phyloP scores from a whole-genome alignment of 2,888 invertebrate species.

The Orthosia gothica region DNA sequence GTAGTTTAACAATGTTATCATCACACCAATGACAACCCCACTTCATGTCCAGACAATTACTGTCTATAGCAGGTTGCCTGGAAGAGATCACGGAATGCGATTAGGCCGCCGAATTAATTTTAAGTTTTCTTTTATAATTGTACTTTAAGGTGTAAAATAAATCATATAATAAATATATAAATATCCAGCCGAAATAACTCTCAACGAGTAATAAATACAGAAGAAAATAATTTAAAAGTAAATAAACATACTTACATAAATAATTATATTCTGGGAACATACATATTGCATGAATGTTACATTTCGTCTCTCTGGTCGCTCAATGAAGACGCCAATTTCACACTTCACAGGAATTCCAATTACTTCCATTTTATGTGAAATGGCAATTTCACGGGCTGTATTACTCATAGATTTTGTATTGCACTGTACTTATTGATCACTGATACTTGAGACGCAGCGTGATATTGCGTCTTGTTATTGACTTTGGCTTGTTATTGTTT shows the following conservation, averaged over 20 bases:
- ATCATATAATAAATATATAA: too few relatives aligned
- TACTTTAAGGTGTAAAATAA: too few relatives aligned
- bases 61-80: too few relatives aligned
- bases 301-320: conserved; percentile 66
- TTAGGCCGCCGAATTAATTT: too few relatives aligned
- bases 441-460: conserved; percentile 46
- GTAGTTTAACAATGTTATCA: too few relatives aligned
- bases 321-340: conserved; percentile 82
- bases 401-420: conserved; percentile 48
- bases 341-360: conserved; percentile 82
- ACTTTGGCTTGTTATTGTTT: too few relatives aligned
- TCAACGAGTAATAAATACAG: conserved; percentile 65
- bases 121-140: too few relatives aligned
- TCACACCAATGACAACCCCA: too few relatives aligned
- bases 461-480: conserved; percentile 24
- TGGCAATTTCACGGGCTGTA: conserved; percentile 1
- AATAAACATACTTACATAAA: conserved; percentile 58
- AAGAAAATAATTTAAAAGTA: conserved; percentile 65
- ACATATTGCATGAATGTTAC: conserved; percentile 77
- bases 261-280: conserved; percentile 60
- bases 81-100: too few relatives aligned
- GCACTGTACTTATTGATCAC: conserved; percentile 61
- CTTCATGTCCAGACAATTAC: too few relatives aligned
- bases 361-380: conserved; percentile 79
- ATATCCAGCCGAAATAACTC: conserved; percentile 61